Percentiles rank a stretch among this genome's conserved stretches.
phyloP scores from a whole-genome alignment of 2,113 vertebrate genomes.

The Patagioenas fasciata region DNA sequence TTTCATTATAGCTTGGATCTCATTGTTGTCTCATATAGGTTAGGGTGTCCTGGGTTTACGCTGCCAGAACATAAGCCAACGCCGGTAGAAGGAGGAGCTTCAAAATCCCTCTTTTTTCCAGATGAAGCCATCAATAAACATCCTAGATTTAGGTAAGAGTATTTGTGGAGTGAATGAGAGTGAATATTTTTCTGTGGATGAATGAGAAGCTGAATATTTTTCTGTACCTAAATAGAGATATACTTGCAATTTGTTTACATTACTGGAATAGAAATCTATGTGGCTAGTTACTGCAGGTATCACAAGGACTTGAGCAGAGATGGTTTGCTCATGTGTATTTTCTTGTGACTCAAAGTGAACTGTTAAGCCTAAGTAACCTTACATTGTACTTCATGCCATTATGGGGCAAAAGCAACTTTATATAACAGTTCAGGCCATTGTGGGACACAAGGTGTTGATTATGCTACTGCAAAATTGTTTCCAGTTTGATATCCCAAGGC shows the following conservation, averaged over 20 bases:
- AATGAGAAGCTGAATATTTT: not conserved
- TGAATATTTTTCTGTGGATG: not conserved
- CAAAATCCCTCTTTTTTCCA: slow-evolving; percentile 95
- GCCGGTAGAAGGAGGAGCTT: slow-evolving; percentile 87
- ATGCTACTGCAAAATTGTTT: not conserved
- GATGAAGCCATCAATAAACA: slow-evolving; percentile 96
- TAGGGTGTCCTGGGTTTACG: slow-evolving; percentile 95
- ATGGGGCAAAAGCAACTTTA: not conserved
- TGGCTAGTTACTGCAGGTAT: not conserved
- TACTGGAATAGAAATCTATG: not conserved
- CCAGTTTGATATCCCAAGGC: not conserved
- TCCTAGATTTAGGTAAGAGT: slow-evolving; percentile 90
- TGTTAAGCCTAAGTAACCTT: not conserved
- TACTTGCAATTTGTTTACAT: not conserved
- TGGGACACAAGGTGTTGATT: not conserved
- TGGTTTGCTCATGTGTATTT: not conserved
- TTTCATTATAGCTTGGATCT: not conserved
- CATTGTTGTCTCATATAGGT: slow-evolving; percentile 75
- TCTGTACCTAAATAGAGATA: not conserved
- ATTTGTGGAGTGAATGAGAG: not conserved
- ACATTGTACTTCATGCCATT: not conserved
- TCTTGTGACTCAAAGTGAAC: not conserved
- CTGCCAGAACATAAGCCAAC: slow-evolving; percentile 85
- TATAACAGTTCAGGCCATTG: not conserved
- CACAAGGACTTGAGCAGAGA: not conserved